Percentiles rank a stretch among this genome's conserved stretches.
These are phyloP conservation scores for Smutsia temminckii DNA, from an alignment of 2,797 vertebrate genomes.

Conservation along the genomic window DNA sequence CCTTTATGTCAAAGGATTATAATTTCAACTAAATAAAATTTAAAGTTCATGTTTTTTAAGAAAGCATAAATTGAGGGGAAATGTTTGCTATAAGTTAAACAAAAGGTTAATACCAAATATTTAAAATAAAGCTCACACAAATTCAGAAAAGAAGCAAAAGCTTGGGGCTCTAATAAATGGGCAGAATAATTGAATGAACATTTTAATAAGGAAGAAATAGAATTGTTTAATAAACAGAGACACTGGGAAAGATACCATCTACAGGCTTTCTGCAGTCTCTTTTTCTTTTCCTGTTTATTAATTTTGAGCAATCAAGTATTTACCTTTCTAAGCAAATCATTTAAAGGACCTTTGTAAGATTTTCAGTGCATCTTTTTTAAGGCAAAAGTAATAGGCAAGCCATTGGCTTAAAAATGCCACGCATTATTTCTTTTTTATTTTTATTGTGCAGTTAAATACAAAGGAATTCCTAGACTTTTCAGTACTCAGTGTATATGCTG, in stretches of 20 bases:
- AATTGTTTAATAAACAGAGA: background rate
- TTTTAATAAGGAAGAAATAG: background rate
- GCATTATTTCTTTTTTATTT: background rate
- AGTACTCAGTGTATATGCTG: background rate
- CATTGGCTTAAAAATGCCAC: background rate
- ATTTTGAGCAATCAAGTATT: constrained; percentile 14
- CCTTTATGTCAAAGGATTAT: background rate
- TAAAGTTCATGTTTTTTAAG: background rate
- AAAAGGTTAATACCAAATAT: background rate
- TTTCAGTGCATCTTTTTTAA: background rate
- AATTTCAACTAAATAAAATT: constrained; percentile 11
- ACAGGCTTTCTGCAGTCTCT: background rate
- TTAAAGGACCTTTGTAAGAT: background rate
- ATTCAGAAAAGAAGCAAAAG: background rate
- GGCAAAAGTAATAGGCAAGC: background rate
- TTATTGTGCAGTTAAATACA: background rate
- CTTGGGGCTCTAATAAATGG: background rate
- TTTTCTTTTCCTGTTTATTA: background rate
- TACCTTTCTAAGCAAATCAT: background rate
- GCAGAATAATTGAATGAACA: background rate
- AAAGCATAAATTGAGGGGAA: background rate
- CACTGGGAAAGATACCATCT: background rate
- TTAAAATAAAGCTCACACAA: background rate
- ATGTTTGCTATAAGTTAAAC: background rate
- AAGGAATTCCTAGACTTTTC: background rate